These are phyloP conservation scores for Pterocles gutturalis DNA, from an alignment of 2,113 vertebrate species.

Conservation along the genomic window DNA sequence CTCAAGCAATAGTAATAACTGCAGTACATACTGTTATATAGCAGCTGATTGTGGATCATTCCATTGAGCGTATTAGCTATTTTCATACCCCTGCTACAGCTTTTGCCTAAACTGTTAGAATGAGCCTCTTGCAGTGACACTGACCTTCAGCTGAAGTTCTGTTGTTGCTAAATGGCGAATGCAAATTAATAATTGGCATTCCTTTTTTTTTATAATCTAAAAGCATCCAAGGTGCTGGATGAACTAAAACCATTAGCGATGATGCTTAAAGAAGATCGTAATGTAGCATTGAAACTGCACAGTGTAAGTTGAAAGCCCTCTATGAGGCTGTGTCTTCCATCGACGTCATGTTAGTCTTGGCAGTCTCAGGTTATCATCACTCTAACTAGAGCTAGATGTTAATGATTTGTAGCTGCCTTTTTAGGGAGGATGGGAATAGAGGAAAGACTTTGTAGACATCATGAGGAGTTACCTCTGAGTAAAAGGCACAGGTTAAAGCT, in stretches of 20 bases:
- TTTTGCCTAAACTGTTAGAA: neutral
- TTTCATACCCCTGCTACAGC: neutral
- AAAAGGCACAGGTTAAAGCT: neutral
- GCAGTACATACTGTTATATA: neutral
- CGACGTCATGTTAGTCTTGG: accelerated
- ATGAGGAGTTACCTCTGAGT: neutral
- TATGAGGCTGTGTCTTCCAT: neutral
- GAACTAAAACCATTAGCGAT: neutral
- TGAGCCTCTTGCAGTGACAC: neutral
- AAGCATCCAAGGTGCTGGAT: neutral
- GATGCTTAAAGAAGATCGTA: neutral
- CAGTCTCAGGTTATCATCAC: neutral
- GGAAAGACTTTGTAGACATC: neutral
- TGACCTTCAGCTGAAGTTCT: neutral
- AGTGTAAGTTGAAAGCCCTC: neutral
- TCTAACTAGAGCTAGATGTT: neutral
- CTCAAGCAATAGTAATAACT: neutral
- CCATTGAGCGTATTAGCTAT: neutral
- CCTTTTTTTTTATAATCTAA: neutral
- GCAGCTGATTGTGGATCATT: neutral
- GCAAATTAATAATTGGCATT: neutral
- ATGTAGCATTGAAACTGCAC: neutral
- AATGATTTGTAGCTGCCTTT: neutral
- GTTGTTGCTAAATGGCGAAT: neutral
- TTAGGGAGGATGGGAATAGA: neutral